These are phyloP conservation scores for Zalophus californianus DNA, from an alignment of 2,797 vertebrate genomes.

Conservation along the genomic window DNA sequence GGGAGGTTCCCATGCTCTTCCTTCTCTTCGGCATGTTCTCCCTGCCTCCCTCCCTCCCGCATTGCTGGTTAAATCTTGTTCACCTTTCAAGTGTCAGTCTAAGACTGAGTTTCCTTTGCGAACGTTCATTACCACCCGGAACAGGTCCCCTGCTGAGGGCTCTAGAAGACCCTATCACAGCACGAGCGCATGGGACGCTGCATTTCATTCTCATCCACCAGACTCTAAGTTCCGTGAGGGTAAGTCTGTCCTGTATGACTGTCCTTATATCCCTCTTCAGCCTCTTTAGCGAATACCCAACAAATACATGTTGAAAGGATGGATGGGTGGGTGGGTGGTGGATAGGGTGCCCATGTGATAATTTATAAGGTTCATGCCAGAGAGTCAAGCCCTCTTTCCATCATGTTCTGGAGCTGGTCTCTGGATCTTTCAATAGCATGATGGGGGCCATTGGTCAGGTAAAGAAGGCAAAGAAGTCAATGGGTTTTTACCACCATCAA, in stretches of 20 bases:
- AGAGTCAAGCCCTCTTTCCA: not conserved
- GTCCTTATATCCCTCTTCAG: not conserved
- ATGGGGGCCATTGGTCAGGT: not conserved
- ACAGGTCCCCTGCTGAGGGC: not conserved
- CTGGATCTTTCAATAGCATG: not conserved
- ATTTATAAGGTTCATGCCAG: not conserved
- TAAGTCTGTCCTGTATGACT: not conserved
- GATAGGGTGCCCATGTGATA: not conserved
- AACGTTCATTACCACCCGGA: not conserved
- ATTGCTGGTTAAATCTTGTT: not conserved
- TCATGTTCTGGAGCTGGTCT: conserved; percentile 1
- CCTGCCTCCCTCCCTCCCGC: not conserved
- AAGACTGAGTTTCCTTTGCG: conserved; percentile 2
- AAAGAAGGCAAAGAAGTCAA: conserved; percentile 28
- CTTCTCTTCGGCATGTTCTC: not conserved
- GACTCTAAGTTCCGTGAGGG: not conserved
- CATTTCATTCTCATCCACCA: not conserved
- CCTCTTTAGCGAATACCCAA: not conserved
- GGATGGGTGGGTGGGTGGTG: not conserved
- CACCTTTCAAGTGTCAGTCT: conserved; percentile 8
- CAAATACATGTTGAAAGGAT: not conserved
- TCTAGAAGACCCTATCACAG: not conserved
- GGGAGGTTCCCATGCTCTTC: not conserved
- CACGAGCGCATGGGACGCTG: not conserved
- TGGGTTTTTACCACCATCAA: not conserved